Evolutionary conservation across 2,113 vertebrate species (phyloP), one percentile per base, ranked within the genome.

Genomic region (Podarcis raffonei): DNA sequence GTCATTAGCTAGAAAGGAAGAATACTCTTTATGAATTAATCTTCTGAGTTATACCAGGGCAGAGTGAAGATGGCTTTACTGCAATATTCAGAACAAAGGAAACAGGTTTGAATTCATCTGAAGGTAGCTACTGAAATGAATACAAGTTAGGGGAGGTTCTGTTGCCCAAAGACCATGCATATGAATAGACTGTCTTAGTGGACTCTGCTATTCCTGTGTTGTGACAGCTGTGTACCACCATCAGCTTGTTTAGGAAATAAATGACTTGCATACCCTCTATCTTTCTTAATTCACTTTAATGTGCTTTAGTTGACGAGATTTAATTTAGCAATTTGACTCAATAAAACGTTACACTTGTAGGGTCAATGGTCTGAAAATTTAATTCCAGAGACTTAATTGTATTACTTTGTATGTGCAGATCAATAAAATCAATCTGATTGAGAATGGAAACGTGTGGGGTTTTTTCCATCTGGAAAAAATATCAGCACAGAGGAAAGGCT

Each of bases 321-420:
- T 97, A 97, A 97, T 98, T 97, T 97, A 97, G 97, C 97, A 96
- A 97, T 97, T 95, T 96, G 97, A 98, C 97, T 98, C 97, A 97
- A 98, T 97, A 97, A 97, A 97, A 97, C 96, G 96, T 97, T 97
- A 97, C 96, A 97, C 96, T 97, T 96, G 95, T 96, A 96, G 97
- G 98, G 97, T 98, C 97, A 98, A 96, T 96, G 97, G 97, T 97
- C 97, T 96, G 95, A 97, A 96, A 98, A 98, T 98, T 97, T 98
- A 98, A 98, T 98, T 98, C 97, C 97, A 96, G 97, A 94, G 96
- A 95, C 96, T 97, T 98, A 98, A 99, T 98, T 98, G 97, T 97
- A 96, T 98, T 98, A 97, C 95, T 97, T 97, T 97, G 95, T 95
- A 96, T 53, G 90, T 90, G 92, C 27, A 93, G 96, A 98, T 98